These are phyloP conservation scores for Dascillus cervinus DNA, from an alignment of 2,888 invertebrate genomes.

Conservation along the genomic window DNA sequence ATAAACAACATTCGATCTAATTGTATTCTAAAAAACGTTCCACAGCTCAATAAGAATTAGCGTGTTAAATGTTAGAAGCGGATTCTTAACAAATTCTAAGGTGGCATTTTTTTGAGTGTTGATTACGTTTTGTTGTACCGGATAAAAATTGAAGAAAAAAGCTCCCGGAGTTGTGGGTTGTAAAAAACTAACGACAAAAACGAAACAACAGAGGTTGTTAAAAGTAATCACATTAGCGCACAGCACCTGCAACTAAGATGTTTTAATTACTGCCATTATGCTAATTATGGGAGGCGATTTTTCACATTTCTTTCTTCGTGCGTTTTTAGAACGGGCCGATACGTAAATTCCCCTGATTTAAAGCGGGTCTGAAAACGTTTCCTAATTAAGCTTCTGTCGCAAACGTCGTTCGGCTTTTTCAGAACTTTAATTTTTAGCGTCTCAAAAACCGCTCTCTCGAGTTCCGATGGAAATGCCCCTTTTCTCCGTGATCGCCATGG, in stretches of 20 bases:
- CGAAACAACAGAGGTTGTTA: too few species aligned
- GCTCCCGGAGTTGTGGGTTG: too few species aligned
- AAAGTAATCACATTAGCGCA: slow-evolving; percentile 24
- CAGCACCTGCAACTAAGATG: slow-evolving; percentile 24
- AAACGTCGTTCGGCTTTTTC: slow-evolving; percentile 43
- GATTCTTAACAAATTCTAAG: too few species aligned
- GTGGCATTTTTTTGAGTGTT: too few species aligned
- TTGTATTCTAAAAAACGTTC: too few species aligned
- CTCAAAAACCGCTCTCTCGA: slow-evolving; percentile 32
- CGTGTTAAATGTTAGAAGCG: too few species aligned
- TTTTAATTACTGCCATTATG: slow-evolving; percentile 28
- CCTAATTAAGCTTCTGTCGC: slow-evolving; percentile 47
- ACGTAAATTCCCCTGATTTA: slow-evolving; percentile 41
- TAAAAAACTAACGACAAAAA: too few species aligned
- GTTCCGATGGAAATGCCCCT: slow-evolving; percentile 28
- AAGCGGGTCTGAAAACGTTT: slow-evolving; percentile 42
- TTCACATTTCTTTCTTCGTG: slow-evolving; percentile 21
- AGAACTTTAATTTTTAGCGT: slow-evolving; percentile 42
- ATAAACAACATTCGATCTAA: too few species aligned
- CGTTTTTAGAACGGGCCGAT: slow-evolving; percentile 1
- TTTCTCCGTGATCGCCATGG: slow-evolving; percentile 26
- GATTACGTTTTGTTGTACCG: too few species aligned
- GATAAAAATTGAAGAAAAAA: too few species aligned
- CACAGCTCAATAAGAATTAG: too few species aligned
- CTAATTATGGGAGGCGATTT: slow-evolving; percentile 27